Conservation (phyloP, 2,797 vertebrate species). For the Adelosebastes latens region DNA sequence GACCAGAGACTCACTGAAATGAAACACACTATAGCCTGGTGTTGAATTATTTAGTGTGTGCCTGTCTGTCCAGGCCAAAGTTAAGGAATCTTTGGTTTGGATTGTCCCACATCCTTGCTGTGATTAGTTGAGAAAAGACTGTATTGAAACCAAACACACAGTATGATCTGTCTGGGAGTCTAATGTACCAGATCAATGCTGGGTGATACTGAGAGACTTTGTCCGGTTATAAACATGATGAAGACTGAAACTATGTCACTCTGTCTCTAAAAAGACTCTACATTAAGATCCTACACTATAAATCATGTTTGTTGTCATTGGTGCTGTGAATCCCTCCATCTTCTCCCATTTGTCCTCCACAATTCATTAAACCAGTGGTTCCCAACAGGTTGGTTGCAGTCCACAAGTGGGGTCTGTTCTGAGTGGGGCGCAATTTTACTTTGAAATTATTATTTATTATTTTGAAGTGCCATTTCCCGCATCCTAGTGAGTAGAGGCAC, state of each 20-base stretch:
- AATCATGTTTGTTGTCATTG: constrained; percentile 10
- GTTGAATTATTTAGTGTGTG: constrained; percentile 45
- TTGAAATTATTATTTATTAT: background rate
- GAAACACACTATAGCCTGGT: constrained; percentile 14
- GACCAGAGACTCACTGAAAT: constrained; percentile 17
- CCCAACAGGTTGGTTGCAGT: background rate
- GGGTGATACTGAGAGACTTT: constrained; percentile 9
- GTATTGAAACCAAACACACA: constrained; percentile 13
- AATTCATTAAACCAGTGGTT: constrained; percentile 24
- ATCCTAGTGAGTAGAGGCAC: background rate
- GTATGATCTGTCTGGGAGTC: background rate
- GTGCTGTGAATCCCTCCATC: constrained; percentile 14
- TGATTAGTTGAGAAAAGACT: background rate
- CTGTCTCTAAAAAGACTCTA: constrained; percentile 1
- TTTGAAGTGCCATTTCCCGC: background rate
- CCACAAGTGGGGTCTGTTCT: background rate
- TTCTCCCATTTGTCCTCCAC: constrained; percentile 1
- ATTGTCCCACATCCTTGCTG: background rate
- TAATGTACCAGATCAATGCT: background rate
- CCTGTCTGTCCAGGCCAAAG: constrained; percentile 22
- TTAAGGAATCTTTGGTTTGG: constrained; percentile 26
- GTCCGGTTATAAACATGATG: constrained; percentile 2
- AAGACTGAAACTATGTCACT: constrained; percentile 16
- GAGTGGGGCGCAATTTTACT: background rate
- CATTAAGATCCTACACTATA: background rate